phyloP scores from a whole-genome alignment of 2,113 vertebrate species.

The Hydropotes inermis region DNA sequence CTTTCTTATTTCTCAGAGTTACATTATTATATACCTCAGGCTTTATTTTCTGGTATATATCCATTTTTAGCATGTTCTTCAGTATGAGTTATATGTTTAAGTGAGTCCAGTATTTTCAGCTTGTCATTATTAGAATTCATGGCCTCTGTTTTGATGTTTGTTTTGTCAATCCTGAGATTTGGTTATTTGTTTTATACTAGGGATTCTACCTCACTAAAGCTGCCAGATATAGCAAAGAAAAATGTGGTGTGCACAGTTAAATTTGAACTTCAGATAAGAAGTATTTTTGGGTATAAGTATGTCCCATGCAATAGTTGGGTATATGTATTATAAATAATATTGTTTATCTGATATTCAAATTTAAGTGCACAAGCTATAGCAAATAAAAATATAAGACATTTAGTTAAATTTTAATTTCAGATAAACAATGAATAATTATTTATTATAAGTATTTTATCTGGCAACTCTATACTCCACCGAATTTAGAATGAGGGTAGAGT shows the following conservation, averaged over 20 bases:
- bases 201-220: neutral
- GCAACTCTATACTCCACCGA: neutral
- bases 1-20: neutral
- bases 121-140: neutral
- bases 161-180: neutral
- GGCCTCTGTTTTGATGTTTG: neutral
- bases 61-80: neutral
- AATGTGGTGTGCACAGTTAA: neutral
- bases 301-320: neutral
- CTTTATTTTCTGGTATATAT: neutral
- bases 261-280: neutral
- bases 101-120: neutral
- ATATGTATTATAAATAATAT: neutral
- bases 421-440: neutral
- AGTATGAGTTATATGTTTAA: neutral
- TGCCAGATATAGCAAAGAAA: neutral
- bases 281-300: neutral
- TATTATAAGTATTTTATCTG: neutral
- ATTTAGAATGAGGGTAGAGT: neutral
- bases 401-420: neutral
- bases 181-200: neutral
- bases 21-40: neutral
- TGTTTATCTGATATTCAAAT: constrained; percentile 7
- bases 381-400: neutral
- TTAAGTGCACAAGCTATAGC: neutral